Conservation (phyloP, 2,113 vertebrate genomes). For the Ondatra zibethicus region DNA sequence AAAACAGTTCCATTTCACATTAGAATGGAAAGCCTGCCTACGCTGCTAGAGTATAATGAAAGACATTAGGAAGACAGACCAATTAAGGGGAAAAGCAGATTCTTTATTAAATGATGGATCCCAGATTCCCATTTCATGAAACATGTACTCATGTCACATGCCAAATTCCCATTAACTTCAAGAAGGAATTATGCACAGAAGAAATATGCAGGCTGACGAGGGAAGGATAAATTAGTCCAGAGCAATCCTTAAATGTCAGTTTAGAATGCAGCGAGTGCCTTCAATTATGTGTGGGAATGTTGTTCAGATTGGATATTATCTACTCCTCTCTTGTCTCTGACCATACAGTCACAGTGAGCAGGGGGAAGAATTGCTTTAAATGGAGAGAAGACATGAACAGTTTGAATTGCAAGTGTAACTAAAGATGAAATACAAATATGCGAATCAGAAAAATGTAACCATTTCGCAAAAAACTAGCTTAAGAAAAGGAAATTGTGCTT, state of each 20-base stretch:
- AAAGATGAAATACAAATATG: slow-evolving; percentile 30
- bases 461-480: slow-evolving; percentile 44
- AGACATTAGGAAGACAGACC: slow-evolving; percentile 64
- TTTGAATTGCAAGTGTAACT: slow-evolving; percentile 32
- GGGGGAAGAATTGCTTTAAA: slow-evolving; percentile 61
- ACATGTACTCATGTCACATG: slow-evolving; percentile 65
- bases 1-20: slow-evolving; percentile 63
- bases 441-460: slow-evolving; percentile 52
- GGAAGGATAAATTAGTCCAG: slow-evolving; percentile 64
- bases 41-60: neutral
- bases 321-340: slow-evolving; percentile 24
- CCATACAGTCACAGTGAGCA: slow-evolving; percentile 66
- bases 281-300: slow-evolving; percentile 73
- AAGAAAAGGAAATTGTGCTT: slow-evolving; percentile 47
- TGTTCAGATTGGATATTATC: slow-evolving; percentile 68
- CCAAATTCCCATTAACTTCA: slow-evolving; percentile 76
- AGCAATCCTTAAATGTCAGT: slow-evolving; percentile 67
- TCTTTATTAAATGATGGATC: slow-evolving; percentile 70
- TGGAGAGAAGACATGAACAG: slow-evolving; percentile 36
- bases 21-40: slow-evolving; percentile 31
- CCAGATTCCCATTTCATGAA: slow-evolving; percentile 75
- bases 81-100: slow-evolving; percentile 71
- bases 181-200: slow-evolving; percentile 75
- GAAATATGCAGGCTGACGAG: slow-evolving; percentile 68
- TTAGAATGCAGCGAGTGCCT: slow-evolving; percentile 69